phyloP scores from a whole-genome alignment of 2,797 vertebrate genomes.

The Euthynnus affinis region DNA sequence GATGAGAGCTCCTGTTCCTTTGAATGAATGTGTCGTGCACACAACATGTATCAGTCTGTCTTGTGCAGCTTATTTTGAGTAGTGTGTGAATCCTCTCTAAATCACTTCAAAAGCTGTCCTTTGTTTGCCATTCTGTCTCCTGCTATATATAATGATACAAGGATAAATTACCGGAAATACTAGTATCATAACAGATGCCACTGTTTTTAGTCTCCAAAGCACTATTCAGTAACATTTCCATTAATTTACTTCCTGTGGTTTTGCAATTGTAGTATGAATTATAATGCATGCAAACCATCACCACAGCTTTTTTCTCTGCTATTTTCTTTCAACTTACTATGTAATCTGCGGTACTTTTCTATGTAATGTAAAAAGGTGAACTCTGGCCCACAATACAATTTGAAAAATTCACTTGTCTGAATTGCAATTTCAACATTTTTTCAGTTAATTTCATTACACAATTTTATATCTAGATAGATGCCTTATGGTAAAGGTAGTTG shows the following conservation, averaged over 20 bases:
- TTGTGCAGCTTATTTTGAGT: constrained; percentile 28
- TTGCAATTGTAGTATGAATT: not conserved
- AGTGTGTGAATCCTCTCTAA: constrained; percentile 1
- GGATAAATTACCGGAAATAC: not conserved
- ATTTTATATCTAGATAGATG: not conserved
- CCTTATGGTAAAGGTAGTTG: constrained; percentile 27
- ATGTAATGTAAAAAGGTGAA: not conserved
- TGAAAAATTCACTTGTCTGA: not conserved
- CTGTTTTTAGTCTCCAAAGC: not conserved
- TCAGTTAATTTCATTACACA: not conserved
- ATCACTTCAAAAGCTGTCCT: not conserved
- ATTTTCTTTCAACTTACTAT: not conserved
- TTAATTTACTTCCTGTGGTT: not conserved
- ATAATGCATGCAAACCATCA: not conserved
- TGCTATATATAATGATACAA: not conserved
- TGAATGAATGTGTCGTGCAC: constrained; percentile 9
- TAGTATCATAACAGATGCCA: not conserved
- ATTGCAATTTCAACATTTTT: constrained; percentile 6
- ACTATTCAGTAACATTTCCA: not conserved
- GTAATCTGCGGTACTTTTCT: not conserved
- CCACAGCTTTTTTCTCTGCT: not conserved
- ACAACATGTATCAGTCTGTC: not conserved
- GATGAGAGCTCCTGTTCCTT: constrained; percentile 16
- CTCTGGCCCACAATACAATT: not conserved
- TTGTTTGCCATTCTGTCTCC: not conserved